Conservation (phyloP, 2,888 invertebrate species). For the Apeira syringaria region DNA sequence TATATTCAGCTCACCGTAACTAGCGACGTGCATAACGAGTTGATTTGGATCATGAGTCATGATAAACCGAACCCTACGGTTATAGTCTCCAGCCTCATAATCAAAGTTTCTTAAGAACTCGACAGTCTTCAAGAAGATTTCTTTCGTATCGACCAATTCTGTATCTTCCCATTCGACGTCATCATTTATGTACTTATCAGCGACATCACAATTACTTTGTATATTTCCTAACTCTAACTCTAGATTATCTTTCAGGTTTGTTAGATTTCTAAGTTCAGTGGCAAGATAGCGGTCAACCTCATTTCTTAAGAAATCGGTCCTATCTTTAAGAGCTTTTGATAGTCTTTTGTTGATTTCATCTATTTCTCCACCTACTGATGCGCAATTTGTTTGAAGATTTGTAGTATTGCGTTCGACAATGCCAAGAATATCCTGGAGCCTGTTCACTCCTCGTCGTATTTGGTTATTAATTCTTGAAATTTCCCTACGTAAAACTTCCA, state of each 20-base stretch:
- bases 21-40: slow-evolving; percentile 93
- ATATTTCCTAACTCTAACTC: slow-evolving; percentile 98
- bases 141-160: slow-evolving; percentile 97
- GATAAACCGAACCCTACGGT: slow-evolving; percentile 92
- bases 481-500: slow-evolving; percentile 97
- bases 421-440: slow-evolving; percentile 93
- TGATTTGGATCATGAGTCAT: slow-evolving; percentile 97
- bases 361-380: slow-evolving; percentile 95
- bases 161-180: slow-evolving; percentile 96
- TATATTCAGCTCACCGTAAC: slow-evolving; percentile 95
- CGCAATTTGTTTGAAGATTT: slow-evolving; percentile 94
- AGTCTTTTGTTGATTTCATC: slow-evolving; percentile 95
- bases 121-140: slow-evolving; percentile 97
- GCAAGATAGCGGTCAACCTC: slow-evolving; percentile 97
- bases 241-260: slow-evolving; percentile 95
- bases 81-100: slow-evolving; percentile 95
- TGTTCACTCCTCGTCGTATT: slow-evolving; percentile 93
- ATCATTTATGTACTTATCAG: slow-evolving; percentile 96
- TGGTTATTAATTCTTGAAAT: slow-evolving; percentile 95
- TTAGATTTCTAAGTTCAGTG: slow-evolving; percentile 93
- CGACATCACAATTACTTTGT: slow-evolving; percentile 97
- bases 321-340: slow-evolving; percentile 94
- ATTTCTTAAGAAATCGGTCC: slow-evolving; percentile 92
- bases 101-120: slow-evolving; percentile 98
- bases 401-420: slow-evolving; percentile 94